phyloP scores from a whole-genome alignment of 2,113 vertebrate genomes.

The Coregonus clupeaformis region DNA sequence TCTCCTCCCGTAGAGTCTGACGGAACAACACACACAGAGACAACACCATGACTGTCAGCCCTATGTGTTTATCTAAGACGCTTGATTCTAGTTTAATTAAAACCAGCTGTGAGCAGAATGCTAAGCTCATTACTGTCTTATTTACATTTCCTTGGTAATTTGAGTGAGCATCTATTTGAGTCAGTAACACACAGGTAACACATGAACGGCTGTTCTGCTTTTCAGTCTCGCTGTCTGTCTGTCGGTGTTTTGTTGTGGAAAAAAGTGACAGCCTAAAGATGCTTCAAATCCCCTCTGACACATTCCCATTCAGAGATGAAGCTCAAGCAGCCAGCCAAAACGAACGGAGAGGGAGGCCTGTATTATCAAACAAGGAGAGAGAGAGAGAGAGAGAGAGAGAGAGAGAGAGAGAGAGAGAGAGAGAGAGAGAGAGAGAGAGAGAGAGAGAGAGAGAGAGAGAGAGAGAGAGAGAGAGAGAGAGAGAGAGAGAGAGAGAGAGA shows the following conservation, averaged over 20 bases:
- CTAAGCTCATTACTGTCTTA: too few relatives aligned
- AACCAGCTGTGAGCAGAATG: too few relatives aligned
- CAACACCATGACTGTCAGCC: neutral
- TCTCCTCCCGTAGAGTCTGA: slow-evolving; percentile 91
- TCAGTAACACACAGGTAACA: slow-evolving; percentile 11
- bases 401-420: neutral
- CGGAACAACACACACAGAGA: neutral
- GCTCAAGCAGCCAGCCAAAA: neutral
- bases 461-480: neutral
- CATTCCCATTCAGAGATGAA: too few relatives aligned
- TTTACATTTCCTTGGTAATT: too few relatives aligned
- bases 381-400: too few relatives aligned
- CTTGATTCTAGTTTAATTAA: too few relatives aligned
- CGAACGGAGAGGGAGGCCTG: neutral
- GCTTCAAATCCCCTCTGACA: neutral
- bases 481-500: neutral
- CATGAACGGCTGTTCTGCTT: slow-evolving; percentile 4
- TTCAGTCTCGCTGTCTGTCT: neutral
- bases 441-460: neutral
- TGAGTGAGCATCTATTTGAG: too few relatives aligned
- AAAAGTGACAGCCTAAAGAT: slow-evolving; percentile 4
- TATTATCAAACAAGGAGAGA: slow-evolving; percentile 8
- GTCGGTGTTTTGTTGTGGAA: too few relatives aligned
- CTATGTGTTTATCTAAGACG: neutral
- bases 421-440: neutral